phyloP scores from a whole-genome alignment of 30 jellyfish, hydroid and myxozoan species.

The Hydractinia symbiolongicarpus region DNA sequence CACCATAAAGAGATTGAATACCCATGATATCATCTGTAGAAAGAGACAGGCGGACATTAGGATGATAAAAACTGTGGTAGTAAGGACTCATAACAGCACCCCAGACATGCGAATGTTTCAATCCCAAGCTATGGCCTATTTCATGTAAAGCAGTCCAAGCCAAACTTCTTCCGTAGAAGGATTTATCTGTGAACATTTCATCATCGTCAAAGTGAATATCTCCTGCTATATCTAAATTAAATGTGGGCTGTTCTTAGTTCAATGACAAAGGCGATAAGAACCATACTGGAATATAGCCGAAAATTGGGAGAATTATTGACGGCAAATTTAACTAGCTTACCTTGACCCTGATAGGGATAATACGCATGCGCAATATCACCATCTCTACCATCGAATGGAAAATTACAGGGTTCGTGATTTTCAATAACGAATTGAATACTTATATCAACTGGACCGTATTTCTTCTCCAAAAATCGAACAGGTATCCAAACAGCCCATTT shows the following conservation, averaged over 20 bases:
- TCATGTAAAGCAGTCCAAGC: neutral
- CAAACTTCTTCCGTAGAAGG: neutral
- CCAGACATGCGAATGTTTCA: neutral
- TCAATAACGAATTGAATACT: neutral
- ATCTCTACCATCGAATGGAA: neutral
- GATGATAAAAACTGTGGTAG: neutral
- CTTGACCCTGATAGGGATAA: slow-evolving; percentile 3
- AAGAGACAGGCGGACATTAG: neutral
- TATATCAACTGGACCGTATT: neutral
- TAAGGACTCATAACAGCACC: neutral
- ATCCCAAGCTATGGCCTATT: neutral
- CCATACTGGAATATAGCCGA: neutral
- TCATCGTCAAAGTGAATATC: slow-evolving; percentile 4
- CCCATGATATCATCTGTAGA: neutral
- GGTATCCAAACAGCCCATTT: neutral
- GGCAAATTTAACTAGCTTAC: neutral
- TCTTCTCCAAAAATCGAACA: neutral
- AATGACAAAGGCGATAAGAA: neutral
- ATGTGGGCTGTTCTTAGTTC: neutral
- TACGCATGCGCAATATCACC: slow-evolving; percentile 4
- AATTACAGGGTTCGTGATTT: neutral
- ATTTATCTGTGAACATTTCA: neutral
- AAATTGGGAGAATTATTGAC: no score
- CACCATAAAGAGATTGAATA: neutral
- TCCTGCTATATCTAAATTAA: neutral